Conservation (phyloP, 2,888 invertebrate genomes). For the Callinectes sapidus region DNA sequence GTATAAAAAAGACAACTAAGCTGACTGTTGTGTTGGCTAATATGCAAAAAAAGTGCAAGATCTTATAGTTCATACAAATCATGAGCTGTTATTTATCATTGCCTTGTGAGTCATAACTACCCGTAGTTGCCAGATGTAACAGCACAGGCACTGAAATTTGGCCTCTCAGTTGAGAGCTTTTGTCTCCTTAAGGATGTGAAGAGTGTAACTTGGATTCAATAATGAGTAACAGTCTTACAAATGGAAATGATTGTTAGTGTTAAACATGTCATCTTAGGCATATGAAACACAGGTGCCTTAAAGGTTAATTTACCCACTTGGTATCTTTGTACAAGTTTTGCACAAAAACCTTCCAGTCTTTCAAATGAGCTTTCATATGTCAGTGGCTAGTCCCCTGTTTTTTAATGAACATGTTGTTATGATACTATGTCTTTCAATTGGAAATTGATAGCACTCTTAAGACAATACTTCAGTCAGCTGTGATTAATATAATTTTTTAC, state of each 20-base stretch:
- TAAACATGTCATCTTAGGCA: slow-evolving; percentile 23
- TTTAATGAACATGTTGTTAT: not conserved
- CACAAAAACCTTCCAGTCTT: slow-evolving; percentile 40
- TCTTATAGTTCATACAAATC: not conserved
- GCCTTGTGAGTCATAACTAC: not conserved
- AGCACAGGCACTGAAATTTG: not conserved
- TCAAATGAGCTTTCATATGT: slow-evolving; percentile 39
- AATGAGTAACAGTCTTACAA: not conserved
- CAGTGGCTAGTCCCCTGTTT: not conserved
- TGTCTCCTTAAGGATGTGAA: not conserved
- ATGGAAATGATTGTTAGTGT: not conserved
- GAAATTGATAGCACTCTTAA: not conserved
- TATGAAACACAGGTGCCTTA: slow-evolving; percentile 39
- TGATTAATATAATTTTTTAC: not conserved
- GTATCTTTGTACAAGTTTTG: slow-evolving; percentile 36
- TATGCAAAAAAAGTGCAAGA: not conserved
- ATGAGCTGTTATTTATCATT: not conserved
- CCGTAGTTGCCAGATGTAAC: not conserved
- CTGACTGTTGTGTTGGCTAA: not conserved
- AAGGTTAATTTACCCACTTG: not conserved
- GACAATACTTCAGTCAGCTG: not conserved
- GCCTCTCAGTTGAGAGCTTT: not conserved
- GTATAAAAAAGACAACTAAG: not conserved
- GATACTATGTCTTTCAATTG: slow-evolving; percentile 9
- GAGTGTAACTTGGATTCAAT: not conserved